Conservation (phyloP, 2,113 vertebrate species). For the Rhabdomys dilectus region DNA sequence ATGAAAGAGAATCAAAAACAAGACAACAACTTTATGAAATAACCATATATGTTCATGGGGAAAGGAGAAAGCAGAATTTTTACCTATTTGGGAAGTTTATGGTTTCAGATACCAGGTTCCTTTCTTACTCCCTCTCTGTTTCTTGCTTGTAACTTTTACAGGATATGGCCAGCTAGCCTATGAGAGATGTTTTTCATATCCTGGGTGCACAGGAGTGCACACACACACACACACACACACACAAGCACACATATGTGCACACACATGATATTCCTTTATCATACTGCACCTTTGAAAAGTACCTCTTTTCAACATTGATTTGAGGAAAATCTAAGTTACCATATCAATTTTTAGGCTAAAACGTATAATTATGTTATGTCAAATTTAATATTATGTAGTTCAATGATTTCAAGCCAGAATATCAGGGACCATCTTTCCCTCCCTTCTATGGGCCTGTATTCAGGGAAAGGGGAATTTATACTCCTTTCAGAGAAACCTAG, state of each 20-base stretch:
- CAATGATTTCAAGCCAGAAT: background rate
- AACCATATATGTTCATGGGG: background rate
- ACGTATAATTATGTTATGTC: background rate
- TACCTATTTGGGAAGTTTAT: conserved; percentile 18
- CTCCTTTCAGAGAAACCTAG: conserved; percentile 25
- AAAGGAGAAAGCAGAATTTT: background rate
- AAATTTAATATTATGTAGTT: background rate
- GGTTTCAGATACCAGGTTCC: background rate
- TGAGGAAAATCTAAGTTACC: conserved; percentile 4
- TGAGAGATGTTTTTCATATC: too few species aligned
- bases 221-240: too few species aligned
- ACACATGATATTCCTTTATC: background rate
- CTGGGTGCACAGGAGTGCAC: too few species aligned
- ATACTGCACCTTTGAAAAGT: background rate
- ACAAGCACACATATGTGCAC: background rate
- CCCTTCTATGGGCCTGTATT: background rate
- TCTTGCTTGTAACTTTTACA: background rate
- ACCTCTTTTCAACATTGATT: background rate
- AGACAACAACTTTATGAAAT: background rate
- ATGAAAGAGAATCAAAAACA: background rate
- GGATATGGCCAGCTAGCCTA: background rate
- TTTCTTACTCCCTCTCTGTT: background rate
- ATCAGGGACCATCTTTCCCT: background rate
- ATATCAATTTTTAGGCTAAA: conserved; percentile 20
- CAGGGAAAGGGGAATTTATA: background rate